Evolutionary conservation across 2,888 invertebrate genomes (phyloP).

Genomic region (Cephus sareptanus): DNA sequence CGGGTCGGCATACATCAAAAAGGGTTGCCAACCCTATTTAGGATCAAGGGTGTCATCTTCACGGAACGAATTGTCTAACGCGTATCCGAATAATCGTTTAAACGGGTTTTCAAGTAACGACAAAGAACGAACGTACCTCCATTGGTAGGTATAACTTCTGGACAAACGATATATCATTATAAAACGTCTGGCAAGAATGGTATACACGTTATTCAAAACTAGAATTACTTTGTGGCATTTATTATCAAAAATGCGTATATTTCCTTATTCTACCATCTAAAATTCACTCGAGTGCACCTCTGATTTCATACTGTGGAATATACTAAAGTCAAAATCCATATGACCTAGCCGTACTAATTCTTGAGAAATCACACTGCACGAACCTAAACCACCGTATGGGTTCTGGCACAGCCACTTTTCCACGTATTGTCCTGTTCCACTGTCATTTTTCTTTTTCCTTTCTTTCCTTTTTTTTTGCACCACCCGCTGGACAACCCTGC

Average conservation of each 20-base stretch:
- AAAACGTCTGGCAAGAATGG: conserved; percentile 22
- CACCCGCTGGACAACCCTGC: conserved; percentile 3
- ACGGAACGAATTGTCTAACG: conserved; percentile 58
- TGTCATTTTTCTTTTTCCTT: not conserved
- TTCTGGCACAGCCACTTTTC: no score
- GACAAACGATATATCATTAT: conserved; percentile 37
- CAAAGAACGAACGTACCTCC: conserved; percentile 7
- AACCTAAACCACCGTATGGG: no score
- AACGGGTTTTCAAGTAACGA: conserved; percentile 30
- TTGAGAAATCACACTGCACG: no score
- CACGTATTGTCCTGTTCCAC: not conserved
- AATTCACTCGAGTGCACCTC: no score
- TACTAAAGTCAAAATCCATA: no score
- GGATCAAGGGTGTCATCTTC: conserved; percentile 18
- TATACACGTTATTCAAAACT: no score
- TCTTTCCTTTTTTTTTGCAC: not conserved
- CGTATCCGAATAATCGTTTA: conserved; percentile 44
- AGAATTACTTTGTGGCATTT: no score
- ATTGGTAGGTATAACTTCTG: not conserved
- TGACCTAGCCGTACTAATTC: no score
- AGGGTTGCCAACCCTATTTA: conserved; percentile 33
- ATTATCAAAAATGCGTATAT: no score
- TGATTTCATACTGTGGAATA: no score
- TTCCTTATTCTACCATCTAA: no score
- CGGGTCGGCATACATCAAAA: conserved; percentile 25